Percentiles rank a stretch among this genome's conserved stretches.
These are phyloP conservation scores for Lagopus muta DNA, from an alignment of 2,113 vertebrate genomes.

Conservation along the genomic window DNA sequence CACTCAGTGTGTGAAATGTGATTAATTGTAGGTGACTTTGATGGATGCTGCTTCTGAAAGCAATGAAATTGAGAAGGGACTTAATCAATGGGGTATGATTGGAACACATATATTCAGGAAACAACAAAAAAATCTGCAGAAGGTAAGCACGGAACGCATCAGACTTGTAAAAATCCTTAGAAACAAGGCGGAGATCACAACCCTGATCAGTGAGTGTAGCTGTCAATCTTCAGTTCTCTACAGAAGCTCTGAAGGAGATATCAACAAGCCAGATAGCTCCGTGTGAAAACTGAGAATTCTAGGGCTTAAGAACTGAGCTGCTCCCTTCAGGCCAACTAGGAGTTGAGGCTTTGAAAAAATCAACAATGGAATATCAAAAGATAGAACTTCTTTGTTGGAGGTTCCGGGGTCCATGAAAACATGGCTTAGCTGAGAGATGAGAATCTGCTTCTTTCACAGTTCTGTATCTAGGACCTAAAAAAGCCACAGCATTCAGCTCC, in stretches of 20 bases:
- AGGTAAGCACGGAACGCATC: neutral
- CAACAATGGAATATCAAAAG: conserved; percentile 56
- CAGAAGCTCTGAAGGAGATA: conserved; percentile 43
- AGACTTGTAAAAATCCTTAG: conserved; percentile 18
- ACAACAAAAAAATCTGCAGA: neutral
- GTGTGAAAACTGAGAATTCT: neutral
- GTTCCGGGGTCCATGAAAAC: conserved; percentile 7
- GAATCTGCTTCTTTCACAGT: neutral
- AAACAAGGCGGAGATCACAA: conserved; percentile 39
- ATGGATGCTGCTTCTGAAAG: conserved; percentile 10
- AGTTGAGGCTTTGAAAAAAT: conserved; percentile 50
- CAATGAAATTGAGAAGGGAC: neutral
- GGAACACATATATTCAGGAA: neutral
- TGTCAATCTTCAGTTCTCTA: conserved; percentile 27
- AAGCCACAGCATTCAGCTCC: neutral
- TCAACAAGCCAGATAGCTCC: conserved; percentile 3
- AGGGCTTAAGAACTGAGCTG: conserved; percentile 36
- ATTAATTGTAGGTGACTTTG: conserved; percentile 41
- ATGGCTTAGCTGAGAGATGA: neutral
- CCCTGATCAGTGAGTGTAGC: neutral
- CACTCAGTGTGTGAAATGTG: neutral
- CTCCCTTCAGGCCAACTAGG: conserved; percentile 14
- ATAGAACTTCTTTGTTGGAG: conserved; percentile 6
- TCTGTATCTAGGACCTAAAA: neutral
- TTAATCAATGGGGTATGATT: conserved; percentile 5